Evolutionary conservation across 2,888 invertebrate genomes (phyloP), one percentile per base, ranked within the genome.

Genomic region (Caenorhabditis afra): DNA sequence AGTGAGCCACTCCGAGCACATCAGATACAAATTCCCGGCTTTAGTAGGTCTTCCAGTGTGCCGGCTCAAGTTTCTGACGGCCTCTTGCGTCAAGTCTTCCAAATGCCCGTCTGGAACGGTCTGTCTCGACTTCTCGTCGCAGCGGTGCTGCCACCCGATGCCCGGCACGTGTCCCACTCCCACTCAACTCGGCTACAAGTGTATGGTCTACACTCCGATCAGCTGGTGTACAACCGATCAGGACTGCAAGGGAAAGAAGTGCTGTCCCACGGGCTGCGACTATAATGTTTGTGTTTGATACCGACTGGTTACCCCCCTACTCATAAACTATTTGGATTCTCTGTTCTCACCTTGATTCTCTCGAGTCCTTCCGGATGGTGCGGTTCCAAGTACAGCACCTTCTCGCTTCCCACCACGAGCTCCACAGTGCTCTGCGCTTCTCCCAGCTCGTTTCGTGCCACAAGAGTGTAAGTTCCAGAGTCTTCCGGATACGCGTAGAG

Each of bases 401-500:
- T 90, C 68, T 90, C 89, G 14, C 78, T 80, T 23, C 74, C 77
- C 11, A 90, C 90, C 58, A 74, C 53, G 47, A 87, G 68, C 57
- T 86, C 81, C 20, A 85, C 75, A 35, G 81, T 81, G 66, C 82
- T 81, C 47, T 81, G 68, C 35, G 83, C 78, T 79, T 93, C 93
- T 55, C 99, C 99, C 29, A 95, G 93, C 35, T 94, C 92, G 90
- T 97, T 99, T 0, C 94, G 94, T 0, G 79, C 79, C 8, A 84
- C 80, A 23, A 85, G 96, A 3, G 96, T 97, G 91, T 98, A 99
- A 22, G 94, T 93, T 57, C 95, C 97, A 44, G 95, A 94, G 91
- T 99, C 98, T 92, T 98, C 97, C 66, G 96, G 95, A 90, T 97
- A 97, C 67, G 96, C 92, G 90, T 97, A 97, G 84, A 97, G 94